Evolutionary conservation across 2,113 vertebrate species (phyloP), one percentile per base, ranked within the genome.

Genomic region (Agapornis roseicollis): DNA sequence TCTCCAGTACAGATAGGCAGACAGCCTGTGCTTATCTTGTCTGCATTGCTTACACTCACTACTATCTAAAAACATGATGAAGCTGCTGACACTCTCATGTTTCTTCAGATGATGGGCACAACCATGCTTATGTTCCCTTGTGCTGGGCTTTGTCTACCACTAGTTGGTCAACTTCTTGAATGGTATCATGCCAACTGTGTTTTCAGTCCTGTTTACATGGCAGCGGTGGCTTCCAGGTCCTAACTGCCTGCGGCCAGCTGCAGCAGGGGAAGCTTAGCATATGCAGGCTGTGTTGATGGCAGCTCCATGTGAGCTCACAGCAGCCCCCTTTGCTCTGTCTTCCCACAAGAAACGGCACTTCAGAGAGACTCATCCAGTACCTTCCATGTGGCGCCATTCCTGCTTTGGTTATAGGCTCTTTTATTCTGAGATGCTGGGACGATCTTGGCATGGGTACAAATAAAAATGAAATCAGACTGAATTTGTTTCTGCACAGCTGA

Each of bases 51-150:
- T 1, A 0, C 3, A 1, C 16, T 86, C 37, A 4, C 41, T 79
- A 7, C 76, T 69, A 37, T 37, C 64, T 52, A 74, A 27, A 78
- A 70, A 0, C 44, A 74, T 5, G 35, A 19, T 8, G 60, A 81
- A 42, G 64, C 35, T 66, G 37, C 55, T 6, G 16, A 12, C 0
- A 0, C 0, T 3, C 65, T 77, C 3, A 0, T 0, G 0, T 47
- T 88, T 42, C 31, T 83, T 33, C 7, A 1, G 17, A 0, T 1
- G 11, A n/a, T 2, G 4, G 29, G 27, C 11, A 0, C 13, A 33
- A 1, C 24, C 1, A 2, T 1, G 3, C 37, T 35, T 0, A 0
- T 49, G 25, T 58, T 82, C 49, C 50, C 46, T 83, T 71, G 4
- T 33, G 18, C 17, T 79, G 56, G 88, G 14, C 47, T 89, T 56